phyloP scores from a whole-genome alignment of 2,888 invertebrate genomes.

The Parthenolecanium corni region DNA sequence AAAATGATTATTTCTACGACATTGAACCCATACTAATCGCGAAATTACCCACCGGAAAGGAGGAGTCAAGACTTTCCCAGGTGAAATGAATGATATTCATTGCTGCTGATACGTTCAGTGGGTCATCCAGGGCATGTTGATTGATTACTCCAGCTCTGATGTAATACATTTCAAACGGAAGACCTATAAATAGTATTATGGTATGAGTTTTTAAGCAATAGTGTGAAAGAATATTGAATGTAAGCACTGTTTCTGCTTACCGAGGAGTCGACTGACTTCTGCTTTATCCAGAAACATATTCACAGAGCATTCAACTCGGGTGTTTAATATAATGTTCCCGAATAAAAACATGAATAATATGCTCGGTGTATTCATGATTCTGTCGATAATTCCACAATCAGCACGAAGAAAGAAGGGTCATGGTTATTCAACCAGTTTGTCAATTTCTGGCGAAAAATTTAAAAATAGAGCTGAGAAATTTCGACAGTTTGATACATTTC shows the following conservation, averaged over 20 bases:
- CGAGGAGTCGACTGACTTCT: neutral
- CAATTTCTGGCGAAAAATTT: too few species aligned
- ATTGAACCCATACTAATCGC: neutral
- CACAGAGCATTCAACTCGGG: neutral
- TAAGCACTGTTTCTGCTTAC: neutral
- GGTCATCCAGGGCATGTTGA: constrained; percentile 8
- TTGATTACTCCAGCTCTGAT: constrained; percentile 7
- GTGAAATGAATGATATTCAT: constrained; percentile 1
- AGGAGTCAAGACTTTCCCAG: constrained; percentile 20
- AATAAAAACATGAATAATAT: too few species aligned
- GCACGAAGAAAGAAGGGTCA: too few species aligned
- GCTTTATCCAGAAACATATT: constrained; percentile 12
- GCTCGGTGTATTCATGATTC: too few species aligned
- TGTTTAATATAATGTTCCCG: neutral
- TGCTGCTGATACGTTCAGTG: constrained; percentile 1
- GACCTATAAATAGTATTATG: neutral
- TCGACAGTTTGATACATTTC: too few species aligned
- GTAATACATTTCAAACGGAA: constrained; percentile 13
- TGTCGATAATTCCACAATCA: too few species aligned
- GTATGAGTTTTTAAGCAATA: neutral
- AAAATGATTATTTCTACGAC: neutral
- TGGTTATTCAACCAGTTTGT: too few species aligned
- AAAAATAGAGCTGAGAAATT: too few species aligned
- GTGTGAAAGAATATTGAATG: neutral
- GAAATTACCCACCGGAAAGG: neutral